Evolutionary conservation across 2,888 invertebrate genomes (phyloP), one percentile per base, ranked within the genome.

Genomic region (Atherix ibis): DNA sequence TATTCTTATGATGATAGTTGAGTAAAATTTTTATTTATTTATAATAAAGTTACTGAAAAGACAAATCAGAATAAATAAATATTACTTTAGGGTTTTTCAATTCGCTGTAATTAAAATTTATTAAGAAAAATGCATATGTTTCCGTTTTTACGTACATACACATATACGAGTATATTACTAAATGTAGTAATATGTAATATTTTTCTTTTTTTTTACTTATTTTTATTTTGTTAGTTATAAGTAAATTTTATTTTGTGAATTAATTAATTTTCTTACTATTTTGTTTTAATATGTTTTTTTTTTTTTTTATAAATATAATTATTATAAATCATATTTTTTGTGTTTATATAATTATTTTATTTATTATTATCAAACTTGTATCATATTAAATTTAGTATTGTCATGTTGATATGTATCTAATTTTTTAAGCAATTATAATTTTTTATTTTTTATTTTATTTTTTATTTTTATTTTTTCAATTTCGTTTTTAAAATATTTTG

Each of bases 371-470:
- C 31, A 32, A 26, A 26, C 12, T 31, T 18, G 18, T 32, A 15
- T 19, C 29, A 31, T 31, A 32, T 40, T 38, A 38, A 40, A 37
- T 35, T 38, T 36, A 38, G 42, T 42, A 42, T 42, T 42, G 42
- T 42, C 42, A 38, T 38, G 34, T 34, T 42, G 42, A 42, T 42
- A 42, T 42, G 42, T 42, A 40, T 40, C 38, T 38, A 40, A 32
- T 33, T 29, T 25, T 24, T 15, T 19, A 32, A 27, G 26, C 33
- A 15, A 33, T n/a, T 5, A 22, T 31, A 29, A n/a, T 30, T 35
- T 25, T 26, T 24, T 18, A 17, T 14, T 34, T n/a, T 18, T 12
- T 34, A 15, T 18, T 16, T 24, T 29, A 22, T 31, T 9, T 18
- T 29, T 30, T 4, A 12, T 17, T 27, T 22, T 34, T 22, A 16